phyloP scores from a whole-genome alignment of 2,888 invertebrate species.

The Notodonta dromedarius region DNA sequence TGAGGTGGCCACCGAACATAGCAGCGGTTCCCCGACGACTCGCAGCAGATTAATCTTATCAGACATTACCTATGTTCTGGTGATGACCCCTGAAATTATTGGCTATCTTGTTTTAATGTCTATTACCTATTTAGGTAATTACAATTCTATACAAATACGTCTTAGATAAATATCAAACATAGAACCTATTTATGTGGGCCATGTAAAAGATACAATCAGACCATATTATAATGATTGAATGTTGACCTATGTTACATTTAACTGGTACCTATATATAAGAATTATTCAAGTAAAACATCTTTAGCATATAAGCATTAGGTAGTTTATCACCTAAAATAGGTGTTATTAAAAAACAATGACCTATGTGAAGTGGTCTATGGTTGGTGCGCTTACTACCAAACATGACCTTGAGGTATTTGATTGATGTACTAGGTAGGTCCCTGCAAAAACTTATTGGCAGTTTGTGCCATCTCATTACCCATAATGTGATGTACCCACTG shows the following conservation, averaged over 20 bases:
- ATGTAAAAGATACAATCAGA: neutral
- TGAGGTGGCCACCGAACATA: slow-evolving; percentile 16
- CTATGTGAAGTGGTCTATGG: too few relatives aligned
- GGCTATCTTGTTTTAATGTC: neutral
- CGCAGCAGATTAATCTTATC: slow-evolving; percentile 14
- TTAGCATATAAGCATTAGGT: too few relatives aligned
- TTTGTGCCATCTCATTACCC: neutral
- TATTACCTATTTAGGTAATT: too few relatives aligned
- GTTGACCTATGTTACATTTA: too few relatives aligned
- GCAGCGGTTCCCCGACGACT: slow-evolving; percentile 7
- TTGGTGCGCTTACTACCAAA: slow-evolving; percentile 13
- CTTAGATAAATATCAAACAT: neutral
- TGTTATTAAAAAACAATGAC: too few relatives aligned
- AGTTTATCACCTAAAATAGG: too few relatives aligned
- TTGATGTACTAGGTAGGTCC: too few relatives aligned
- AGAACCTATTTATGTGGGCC: neutral
- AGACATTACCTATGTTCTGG: slow-evolving; percentile 9
- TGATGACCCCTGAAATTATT: slow-evolving; percentile 19
- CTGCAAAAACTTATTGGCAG: too few relatives aligned
- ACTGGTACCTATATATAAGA: too few relatives aligned
- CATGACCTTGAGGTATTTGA: slow-evolving; percentile 25
- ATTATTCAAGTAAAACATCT: neutral
- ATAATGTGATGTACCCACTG: neutral
- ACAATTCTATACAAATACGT: neutral
- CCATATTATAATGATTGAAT: neutral